Percentiles rank a stretch among this genome's conserved stretches.
These are phyloP conservation scores for Polylopha cassiicola DNA, from an alignment of 2,888 invertebrate species.

Conservation along the genomic window DNA sequence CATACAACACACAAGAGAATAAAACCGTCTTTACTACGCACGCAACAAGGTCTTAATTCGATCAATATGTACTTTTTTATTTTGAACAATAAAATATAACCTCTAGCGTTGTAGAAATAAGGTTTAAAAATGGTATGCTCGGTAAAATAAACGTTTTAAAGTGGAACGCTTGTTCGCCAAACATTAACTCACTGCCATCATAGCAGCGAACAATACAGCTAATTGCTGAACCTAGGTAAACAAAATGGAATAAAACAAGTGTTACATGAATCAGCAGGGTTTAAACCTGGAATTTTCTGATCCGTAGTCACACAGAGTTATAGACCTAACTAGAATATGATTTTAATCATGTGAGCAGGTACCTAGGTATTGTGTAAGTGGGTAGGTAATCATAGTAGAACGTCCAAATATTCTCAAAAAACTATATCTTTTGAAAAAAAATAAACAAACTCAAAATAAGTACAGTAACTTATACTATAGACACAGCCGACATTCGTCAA, in stretches of 20 bases:
- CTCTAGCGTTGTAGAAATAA: slow-evolving; percentile 34
- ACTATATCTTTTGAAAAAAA: too few species aligned
- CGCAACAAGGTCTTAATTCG: slow-evolving; percentile 27
- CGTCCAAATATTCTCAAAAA: too few species aligned
- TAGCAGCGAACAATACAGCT: slow-evolving; percentile 49
- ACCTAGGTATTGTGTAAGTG: too few species aligned
- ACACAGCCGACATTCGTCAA: too few species aligned
- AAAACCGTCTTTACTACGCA: slow-evolving; percentile 27
- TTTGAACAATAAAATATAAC: background rate
- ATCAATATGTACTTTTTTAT: background rate
- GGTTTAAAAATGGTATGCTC: slow-evolving; percentile 32
- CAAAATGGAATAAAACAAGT: slow-evolving; percentile 30
- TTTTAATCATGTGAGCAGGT: slow-evolving; percentile 10
- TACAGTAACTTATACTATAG: too few species aligned
- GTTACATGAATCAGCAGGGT: slow-evolving; percentile 77
- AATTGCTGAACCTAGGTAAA: slow-evolving; percentile 46
- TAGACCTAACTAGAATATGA: slow-evolving; percentile 61
- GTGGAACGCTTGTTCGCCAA: slow-evolving; percentile 51
- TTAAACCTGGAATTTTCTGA: slow-evolving; percentile 82
- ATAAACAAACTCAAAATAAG: too few species aligned
- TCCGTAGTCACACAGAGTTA: slow-evolving; percentile 85
- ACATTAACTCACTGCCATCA: slow-evolving; percentile 57
- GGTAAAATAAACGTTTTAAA: slow-evolving; percentile 33
- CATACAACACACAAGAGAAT: slow-evolving; percentile 5
- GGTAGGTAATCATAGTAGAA: too few species aligned